These are phyloP conservation scores for Acyrthosiphon pisum DNA, from an alignment of 1,140 invertebrate species.

Conservation along the genomic window DNA sequence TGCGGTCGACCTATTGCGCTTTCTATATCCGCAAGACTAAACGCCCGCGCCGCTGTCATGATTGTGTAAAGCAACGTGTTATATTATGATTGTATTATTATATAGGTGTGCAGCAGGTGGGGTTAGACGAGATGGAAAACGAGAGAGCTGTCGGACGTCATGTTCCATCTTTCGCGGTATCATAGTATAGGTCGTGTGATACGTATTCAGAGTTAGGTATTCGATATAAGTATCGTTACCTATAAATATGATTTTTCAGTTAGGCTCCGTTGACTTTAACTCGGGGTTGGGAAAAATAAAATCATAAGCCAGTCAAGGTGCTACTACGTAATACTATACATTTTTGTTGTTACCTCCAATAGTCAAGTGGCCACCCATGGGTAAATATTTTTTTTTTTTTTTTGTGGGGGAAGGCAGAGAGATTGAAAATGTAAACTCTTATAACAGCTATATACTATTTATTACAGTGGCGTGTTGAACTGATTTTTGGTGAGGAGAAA, in stretches of 20 bases:
- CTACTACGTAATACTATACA: neutral
- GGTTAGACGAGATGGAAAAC: neutral
- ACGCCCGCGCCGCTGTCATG: neutral
- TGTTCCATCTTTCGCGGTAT: neutral
- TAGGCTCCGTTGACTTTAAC: neutral
- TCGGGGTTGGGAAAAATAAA: neutral
- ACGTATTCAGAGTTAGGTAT: neutral
- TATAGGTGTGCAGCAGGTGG: neutral
- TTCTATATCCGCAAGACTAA: constrained; percentile 21
- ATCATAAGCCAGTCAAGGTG: neutral
- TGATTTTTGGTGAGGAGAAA: too few relatives aligned
- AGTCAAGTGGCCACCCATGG: neutral
- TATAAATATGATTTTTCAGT: neutral
- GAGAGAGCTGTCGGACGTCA: neutral
- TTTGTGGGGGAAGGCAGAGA: too few relatives aligned
- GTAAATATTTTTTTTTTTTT: neutral
- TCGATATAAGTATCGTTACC: neutral
- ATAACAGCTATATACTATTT: too few relatives aligned
- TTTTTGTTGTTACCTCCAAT: neutral
- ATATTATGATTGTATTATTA: neutral
- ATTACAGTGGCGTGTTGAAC: too few relatives aligned
- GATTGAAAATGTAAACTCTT: too few relatives aligned
- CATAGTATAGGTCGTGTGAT: neutral
- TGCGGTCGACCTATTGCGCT: neutral
- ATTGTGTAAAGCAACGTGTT: neutral